Conservation (phyloP, 2,888 invertebrate genomes). For the Conomelus anceps region DNA sequence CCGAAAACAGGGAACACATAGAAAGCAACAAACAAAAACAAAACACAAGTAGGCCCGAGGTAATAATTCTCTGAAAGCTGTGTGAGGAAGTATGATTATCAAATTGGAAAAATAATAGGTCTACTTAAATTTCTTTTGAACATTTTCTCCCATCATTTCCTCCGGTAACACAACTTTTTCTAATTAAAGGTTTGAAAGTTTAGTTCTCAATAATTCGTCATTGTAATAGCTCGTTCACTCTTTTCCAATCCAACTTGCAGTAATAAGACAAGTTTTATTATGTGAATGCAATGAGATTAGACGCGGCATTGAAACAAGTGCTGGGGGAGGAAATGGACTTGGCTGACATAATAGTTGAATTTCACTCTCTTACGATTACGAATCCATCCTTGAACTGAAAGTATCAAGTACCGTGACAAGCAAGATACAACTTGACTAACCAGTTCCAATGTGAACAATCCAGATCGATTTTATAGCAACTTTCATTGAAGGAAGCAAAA, state of each 20-base stretch:
- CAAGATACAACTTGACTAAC: background rate
- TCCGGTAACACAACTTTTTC: background rate
- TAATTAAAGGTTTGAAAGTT: background rate
- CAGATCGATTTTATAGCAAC: background rate
- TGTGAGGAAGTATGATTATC: too few relatives aligned
- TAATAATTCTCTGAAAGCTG: too few relatives aligned
- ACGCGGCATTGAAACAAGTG: background rate
- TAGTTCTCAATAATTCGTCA: too few relatives aligned
- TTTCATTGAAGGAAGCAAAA: background rate
- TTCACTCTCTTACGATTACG: background rate
- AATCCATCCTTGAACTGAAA: background rate
- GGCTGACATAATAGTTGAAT: background rate
- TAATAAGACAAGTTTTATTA: background rate
- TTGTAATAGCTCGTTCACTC: background rate
- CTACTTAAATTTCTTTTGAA: background rate
- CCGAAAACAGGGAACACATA: too few relatives aligned
- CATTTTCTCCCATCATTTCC: background rate
- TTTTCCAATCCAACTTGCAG: background rate
- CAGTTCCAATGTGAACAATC: background rate
- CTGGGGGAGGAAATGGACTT: background rate
- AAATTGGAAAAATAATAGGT: background rate
- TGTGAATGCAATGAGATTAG: background rate
- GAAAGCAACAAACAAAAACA: too few relatives aligned
- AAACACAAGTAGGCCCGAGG: too few relatives aligned
- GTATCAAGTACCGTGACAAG: background rate